These are phyloP conservation scores for Neomorphus geoffroyi DNA, from an alignment of 2,797 vertebrate species.

Conservation along the genomic window DNA sequence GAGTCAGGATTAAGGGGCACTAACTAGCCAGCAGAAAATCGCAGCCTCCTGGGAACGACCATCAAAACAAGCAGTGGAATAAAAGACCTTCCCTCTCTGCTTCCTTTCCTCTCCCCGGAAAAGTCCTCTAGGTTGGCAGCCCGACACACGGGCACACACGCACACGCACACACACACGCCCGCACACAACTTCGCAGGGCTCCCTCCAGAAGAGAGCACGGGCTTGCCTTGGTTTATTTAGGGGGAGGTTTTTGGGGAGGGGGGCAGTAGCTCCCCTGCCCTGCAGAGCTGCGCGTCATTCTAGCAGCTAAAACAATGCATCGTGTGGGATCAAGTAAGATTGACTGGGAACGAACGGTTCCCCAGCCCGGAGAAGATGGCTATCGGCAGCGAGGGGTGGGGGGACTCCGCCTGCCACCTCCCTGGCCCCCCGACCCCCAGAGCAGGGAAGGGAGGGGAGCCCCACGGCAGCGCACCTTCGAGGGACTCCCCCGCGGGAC, in stretches of 20 bases:
- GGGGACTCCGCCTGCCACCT: not conserved
- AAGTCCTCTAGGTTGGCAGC: conserved; percentile 17
- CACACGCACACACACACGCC: not conserved
- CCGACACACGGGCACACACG: not conserved
- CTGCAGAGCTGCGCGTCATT: not conserved
- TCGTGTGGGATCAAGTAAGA: not conserved
- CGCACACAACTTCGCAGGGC: not conserved
- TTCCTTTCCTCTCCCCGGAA: conserved; percentile 7
- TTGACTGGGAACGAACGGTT: not conserved
- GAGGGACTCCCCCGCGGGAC: not conserved
- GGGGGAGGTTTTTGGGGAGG: not conserved
- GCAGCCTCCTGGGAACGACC: conserved; percentile 28
- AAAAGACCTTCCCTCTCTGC: conserved; percentile 22
- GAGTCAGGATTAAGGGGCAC: conserved; percentile 49
- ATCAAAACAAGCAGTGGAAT: conserved; percentile 42
- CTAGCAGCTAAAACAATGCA: conserved; percentile 17
- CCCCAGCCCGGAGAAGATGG: not conserved
- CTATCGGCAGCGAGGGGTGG: not conserved
- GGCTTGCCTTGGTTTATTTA: not conserved
- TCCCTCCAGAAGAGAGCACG: not conserved
- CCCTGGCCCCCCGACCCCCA: not conserved
- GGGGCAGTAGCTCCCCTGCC: not conserved
- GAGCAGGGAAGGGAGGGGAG: accelerated
- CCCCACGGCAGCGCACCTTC: not conserved
- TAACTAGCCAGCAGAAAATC: conserved; percentile 51